These are phyloP conservation scores for Columbina picui DNA, from an alignment of 2,113 vertebrate species.

Conservation along the genomic window DNA sequence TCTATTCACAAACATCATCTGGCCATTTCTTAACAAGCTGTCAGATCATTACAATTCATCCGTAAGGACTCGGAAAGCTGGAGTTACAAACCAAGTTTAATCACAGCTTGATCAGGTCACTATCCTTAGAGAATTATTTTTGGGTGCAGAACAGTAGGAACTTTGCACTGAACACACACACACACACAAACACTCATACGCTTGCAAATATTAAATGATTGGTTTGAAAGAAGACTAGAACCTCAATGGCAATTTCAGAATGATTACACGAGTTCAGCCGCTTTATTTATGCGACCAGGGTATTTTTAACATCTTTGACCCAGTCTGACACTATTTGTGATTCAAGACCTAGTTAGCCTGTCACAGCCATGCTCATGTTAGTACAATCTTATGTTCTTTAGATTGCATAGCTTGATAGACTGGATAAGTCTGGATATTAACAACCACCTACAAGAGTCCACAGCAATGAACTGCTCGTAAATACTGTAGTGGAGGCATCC, in stretches of 20 bases:
- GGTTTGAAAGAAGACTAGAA: slow-evolving; percentile 7
- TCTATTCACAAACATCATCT: neutral
- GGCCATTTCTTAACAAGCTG: neutral
- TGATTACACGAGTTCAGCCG: neutral
- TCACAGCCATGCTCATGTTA: neutral
- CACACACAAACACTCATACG: neutral
- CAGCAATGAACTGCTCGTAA: neutral
- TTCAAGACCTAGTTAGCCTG: neutral
- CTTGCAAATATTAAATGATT: slow-evolving; percentile 33
- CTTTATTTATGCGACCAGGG: neutral
- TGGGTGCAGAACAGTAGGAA: slow-evolving; percentile 17
- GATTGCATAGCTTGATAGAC: too few relatives aligned
- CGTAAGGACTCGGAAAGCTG: neutral
- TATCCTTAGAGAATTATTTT: slow-evolving; percentile 46
- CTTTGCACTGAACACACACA: neutral
- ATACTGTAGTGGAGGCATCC: neutral
- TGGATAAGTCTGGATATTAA: neutral
- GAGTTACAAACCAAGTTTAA: slow-evolving; percentile 3
- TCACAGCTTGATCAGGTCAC: slow-evolving; percentile 18
- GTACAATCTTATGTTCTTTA: neutral
- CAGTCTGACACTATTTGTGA: neutral
- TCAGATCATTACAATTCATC: slow-evolving; percentile 31
- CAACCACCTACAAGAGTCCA: neutral
- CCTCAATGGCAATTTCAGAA: slow-evolving; percentile 8
- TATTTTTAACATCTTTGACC: slow-evolving; percentile 50